Evolutionary conservation across 2,113 vertebrate species (phyloP), one percentile per base, ranked within the genome.

Genomic region (Climacteris rufus): DNA sequence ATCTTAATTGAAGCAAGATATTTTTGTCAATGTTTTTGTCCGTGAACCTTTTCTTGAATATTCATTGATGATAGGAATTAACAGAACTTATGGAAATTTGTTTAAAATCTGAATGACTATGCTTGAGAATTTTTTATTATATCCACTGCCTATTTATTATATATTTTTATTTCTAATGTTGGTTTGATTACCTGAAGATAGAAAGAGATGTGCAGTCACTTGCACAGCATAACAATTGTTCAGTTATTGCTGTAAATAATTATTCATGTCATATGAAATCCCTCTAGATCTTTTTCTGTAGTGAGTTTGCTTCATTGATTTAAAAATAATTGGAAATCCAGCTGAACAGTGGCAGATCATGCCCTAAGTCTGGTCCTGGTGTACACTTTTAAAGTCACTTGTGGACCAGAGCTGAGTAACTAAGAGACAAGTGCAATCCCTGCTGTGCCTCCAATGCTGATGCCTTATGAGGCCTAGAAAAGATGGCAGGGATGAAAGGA

Each of bases 1-100:
- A 42, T 69, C 2, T 87, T 83, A 74, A 93, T 92, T 92, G 80
- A 91, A 92, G 63, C 0, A 23, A 86, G 76, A 19, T 92, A 80
- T 90, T 96, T 96, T 88, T 83, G 76, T 23, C 35, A 90, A 81
- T 0, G 0, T 30, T 90, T 94, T 85, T 93, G 66, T 76, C 59
- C 59, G 23, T 50, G 59, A 93, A 85, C 11, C 56, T 94, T 83
- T 90, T 27, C 71, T 70, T 93, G 85, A 96, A 92, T 94, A 95
- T 93, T 96, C 76, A 93, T 57, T 83, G 79, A 63, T 1, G 4
- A 77, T 35, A 20, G 31, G 25, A 88, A 90, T 79, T 45, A 93
- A 39, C 24, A 86, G 47, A 94, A 93, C 68, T 83, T 78, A 77
- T 75, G 40, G 52, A 84, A 96, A 92, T 45, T 66, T 2, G 78